phyloP scores from a whole-genome alignment of 2,888 invertebrate species.

The Cosmia pyralina region DNA sequence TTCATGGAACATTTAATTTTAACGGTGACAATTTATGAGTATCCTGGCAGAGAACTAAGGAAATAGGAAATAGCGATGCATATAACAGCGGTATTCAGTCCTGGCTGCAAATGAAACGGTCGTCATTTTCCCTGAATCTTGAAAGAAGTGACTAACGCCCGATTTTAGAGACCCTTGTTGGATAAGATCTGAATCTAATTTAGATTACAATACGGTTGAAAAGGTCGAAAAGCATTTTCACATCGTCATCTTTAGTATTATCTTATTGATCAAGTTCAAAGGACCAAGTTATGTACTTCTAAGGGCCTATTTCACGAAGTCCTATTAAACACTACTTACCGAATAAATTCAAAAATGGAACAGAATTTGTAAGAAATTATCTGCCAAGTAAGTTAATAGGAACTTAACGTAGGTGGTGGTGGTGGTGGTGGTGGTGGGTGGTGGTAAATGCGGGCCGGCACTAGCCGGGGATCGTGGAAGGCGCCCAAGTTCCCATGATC shows the following conservation, averaged over 20 bases:
- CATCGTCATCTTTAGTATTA: not conserved
- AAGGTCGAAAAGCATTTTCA: not conserved
- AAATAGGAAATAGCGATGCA: conserved; percentile 2
- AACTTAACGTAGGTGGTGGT: too few species aligned
- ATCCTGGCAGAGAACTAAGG: conserved; percentile 34
- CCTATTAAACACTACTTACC: too few species aligned
- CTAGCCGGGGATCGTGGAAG: too few species aligned
- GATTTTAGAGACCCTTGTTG: not conserved
- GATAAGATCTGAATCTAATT: not conserved
- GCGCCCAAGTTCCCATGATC: too few species aligned
- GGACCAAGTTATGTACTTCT: not conserved
- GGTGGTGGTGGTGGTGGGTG: too few species aligned
- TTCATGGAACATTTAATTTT: conserved; percentile 53
- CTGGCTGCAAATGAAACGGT: conserved; percentile 5
- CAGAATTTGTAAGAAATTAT: too few species aligned
- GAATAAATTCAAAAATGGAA: too few species aligned
- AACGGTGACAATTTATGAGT: conserved; percentile 42
- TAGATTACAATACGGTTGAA: not conserved
- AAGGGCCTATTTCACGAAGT: too few species aligned
- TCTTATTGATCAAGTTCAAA: not conserved
- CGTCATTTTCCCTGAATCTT: not conserved
- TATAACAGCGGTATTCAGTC: conserved; percentile 1
- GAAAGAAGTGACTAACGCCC: conserved; percentile 5
- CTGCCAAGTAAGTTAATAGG: too few species aligned
- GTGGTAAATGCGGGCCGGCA: too few species aligned